Conservation (phyloP, 2,888 invertebrate species). For the Quadriops clusia region DNA sequence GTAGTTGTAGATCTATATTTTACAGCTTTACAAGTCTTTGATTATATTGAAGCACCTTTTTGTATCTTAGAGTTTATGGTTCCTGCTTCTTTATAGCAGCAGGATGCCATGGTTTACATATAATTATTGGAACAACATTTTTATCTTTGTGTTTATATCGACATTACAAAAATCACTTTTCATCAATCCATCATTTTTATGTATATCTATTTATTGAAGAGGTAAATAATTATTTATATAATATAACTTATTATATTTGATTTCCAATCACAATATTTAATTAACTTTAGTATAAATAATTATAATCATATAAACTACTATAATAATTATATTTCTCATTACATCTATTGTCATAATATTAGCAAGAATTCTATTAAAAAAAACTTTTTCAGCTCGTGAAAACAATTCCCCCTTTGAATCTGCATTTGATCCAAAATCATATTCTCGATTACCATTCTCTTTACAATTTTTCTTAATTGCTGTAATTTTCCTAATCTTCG, state of each 20-base stretch:
- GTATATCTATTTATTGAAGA: conserved; percentile 58
- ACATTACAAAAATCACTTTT: conserved; percentile 40
- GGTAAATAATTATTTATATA: conserved; percentile 56
- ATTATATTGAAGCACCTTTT: conserved; percentile 54
- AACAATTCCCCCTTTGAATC: conserved; percentile 54
- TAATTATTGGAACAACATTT: conserved; percentile 50
- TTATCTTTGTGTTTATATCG: conserved; percentile 42
- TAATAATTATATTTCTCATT: conserved; percentile 34
- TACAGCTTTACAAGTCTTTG: conserved; percentile 51
- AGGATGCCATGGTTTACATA: conserved; percentile 65
- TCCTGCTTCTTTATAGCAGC: conserved; percentile 61
- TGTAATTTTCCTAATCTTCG: conserved; percentile 61
- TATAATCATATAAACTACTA: conserved; percentile 30
- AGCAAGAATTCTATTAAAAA: conserved; percentile 44
- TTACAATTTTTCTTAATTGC: conserved; percentile 54
- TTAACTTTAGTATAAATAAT: conserved; percentile 49
- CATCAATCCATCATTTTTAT: conserved; percentile 47
- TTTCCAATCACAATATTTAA: conserved; percentile 59
- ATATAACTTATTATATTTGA: conserved; percentile 58
- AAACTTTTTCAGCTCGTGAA: conserved; percentile 47
- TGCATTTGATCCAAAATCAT: conserved; percentile 45
- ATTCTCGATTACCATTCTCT: conserved; percentile 44
- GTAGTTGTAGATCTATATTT: conserved; percentile 53
- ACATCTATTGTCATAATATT: conserved; percentile 40
- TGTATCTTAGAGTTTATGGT: conserved; percentile 51